Percentiles rank a stretch among this genome's conserved stretches.
Evolutionary conservation across 2,888 invertebrate genomes (phyloP).

Genomic region (Drosophila eohydei): DNA sequence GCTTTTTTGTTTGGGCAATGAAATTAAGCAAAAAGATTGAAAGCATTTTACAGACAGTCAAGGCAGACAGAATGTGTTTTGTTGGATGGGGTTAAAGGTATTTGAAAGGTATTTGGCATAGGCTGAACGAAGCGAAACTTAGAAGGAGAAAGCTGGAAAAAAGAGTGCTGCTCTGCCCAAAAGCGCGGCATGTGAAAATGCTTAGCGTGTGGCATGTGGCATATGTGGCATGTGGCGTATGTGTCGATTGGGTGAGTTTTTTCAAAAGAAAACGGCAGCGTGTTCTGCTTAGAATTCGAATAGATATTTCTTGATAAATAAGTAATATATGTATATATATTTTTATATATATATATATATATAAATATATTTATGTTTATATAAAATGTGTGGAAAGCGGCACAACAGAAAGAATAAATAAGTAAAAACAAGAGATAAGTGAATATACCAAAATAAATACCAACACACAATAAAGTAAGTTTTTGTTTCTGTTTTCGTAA

Average conservation of each 20-base stretch:
- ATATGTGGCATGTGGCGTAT: slow-evolving; percentile 35
- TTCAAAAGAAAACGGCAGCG: slow-evolving; percentile 18
- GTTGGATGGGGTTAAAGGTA: slow-evolving; percentile 6
- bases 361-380: slow-evolving; percentile 7
- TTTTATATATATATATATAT: neutral
- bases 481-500: slow-evolving; percentile 60
- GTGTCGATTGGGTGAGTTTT: slow-evolving; percentile 37
- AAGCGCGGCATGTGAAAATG: slow-evolving; percentile 52
- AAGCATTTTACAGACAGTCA: slow-evolving; percentile 44
- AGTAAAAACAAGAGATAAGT: slow-evolving; percentile 46
- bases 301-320: slow-evolving; percentile 34
- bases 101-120: slow-evolving; percentile 23
- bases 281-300: slow-evolving; percentile 28
- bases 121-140: slow-evolving; percentile 38
- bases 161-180: slow-evolving; percentile 50
- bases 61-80: slow-evolving; percentile 35
- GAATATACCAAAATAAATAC: slow-evolving; percentile 68
- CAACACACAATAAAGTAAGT: slow-evolving; percentile 72
- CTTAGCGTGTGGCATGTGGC: slow-evolving; percentile 25
- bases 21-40: slow-evolving; percentile 40
- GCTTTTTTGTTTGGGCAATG: slow-evolving; percentile 30
- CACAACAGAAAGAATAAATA: slow-evolving; percentile 56
- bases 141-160: slow-evolving; percentile 40
- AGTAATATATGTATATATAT: slow-evolving; percentile 17
- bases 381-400: slow-evolving; percentile 54